These are phyloP conservation scores for Hypolimnas misippus DNA, from an alignment of 2,888 invertebrate species.

Conservation along the genomic window DNA sequence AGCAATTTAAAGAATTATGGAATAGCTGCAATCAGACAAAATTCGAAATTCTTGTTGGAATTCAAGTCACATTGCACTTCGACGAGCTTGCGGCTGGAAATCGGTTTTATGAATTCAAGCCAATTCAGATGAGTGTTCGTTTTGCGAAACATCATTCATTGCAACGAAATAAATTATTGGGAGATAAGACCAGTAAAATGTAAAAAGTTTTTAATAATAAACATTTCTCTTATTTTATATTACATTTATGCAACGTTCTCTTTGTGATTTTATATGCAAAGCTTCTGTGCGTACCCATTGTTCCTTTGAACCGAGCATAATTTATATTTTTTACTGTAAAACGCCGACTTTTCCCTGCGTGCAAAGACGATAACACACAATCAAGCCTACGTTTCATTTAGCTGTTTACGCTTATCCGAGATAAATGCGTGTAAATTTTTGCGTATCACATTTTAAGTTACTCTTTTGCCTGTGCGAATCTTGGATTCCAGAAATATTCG, in stretches of 20 bases:
- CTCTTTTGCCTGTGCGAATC: neutral
- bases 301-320: conserved; percentile 36
- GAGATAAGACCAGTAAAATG: neutral
- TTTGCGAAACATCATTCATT: neutral
- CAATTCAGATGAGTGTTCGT: conserved; percentile 21
- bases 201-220: conserved; percentile 11
- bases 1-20: conserved; percentile 15
- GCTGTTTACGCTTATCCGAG: conserved; percentile 28
- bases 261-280: conserved; percentile 21
- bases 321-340: conserved; percentile 29
- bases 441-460: conserved; percentile 12
- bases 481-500: conserved; percentile 13
- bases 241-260: conserved; percentile 21
- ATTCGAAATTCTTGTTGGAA: conserved; percentile 27
- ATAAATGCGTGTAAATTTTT: conserved; percentile 26
- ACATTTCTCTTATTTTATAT: conserved; percentile 19
- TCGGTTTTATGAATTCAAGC: conserved; percentile 23
- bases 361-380: conserved; percentile 28
- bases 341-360: conserved; percentile 18
- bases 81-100: conserved; percentile 27
- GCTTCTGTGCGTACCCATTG: conserved; percentile 37
- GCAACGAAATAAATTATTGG: neutral
- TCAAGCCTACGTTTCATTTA: conserved; percentile 23
- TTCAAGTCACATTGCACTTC: conserved; percentile 36
- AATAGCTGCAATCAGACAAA: conserved; percentile 22